Base-by-base conservation (phyloP, 2,113 vertebrate genomes). In the Saiga tatarica region DNA sequence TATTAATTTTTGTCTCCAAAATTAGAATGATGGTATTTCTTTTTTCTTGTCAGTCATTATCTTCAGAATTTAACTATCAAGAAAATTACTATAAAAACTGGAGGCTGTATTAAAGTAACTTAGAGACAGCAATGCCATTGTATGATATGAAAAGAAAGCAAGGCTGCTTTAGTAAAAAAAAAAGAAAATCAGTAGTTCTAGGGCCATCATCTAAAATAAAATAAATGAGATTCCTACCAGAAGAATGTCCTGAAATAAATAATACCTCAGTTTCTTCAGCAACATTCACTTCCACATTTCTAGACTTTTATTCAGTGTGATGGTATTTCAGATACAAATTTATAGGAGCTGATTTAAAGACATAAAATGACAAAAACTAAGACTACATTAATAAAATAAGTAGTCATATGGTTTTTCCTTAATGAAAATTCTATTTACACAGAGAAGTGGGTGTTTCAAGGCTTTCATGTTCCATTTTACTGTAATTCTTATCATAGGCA, bases 111-210 rank as follows among this genome's bases (percentile, higher is more conserved):
- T 45, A 45, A 45, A 96, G 85, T 78, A 87, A 53, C 74, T 92
- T 94, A 89, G 97, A 95, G 97, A 98, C 45, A 97, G 10, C 59
- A 95, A 64, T 90, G 82, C 91, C 89, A 79, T 91, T 98, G 97
- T 92, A 94, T 98, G 85, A 96, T 90, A 95, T 95, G 98, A 98
- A 98, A 97, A 97, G 57, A 42, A 97, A 97, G 95, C 53, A 55
- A 55, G 7, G 17, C 7, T 55, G 21, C 53, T 98, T 47, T 47
- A 47, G 45, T 47, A 0, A 52, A 52, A 55, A 19, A 85, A 86
- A 97, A 42, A 45, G 11, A 97, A 97, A 83, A 4, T 4, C 9
- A 50, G 17, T 97, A 64, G 39, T 81, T 96, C 95, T 89, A 95
- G 53, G 39, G 53, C 42, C 95, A 96, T 97, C 30, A 97, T 97